A percentile compares a stretch with the other conserved stretches of the same genome.
Evolutionary conservation across 2,888 invertebrate species (phyloP).

Genomic region (Tuta absoluta): DNA sequence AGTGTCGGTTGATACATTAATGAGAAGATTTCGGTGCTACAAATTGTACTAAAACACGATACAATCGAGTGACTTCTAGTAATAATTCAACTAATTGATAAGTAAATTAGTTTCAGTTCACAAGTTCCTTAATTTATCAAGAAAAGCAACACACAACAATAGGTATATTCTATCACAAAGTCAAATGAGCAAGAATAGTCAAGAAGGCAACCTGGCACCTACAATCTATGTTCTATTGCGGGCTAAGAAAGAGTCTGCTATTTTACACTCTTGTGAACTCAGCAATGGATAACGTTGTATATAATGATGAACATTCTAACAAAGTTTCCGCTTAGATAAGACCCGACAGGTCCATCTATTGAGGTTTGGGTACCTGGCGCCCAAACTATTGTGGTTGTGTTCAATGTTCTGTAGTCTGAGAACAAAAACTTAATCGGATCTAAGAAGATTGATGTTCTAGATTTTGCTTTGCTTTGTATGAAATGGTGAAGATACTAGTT

Average conservation of each 20-base stretch:
- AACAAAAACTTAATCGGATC: background rate
- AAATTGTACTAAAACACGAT: too few species aligned
- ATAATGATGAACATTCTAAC: background rate
- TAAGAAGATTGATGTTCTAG: background rate
- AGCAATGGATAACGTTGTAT: background rate
- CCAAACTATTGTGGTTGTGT: background rate
- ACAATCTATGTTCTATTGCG: background rate
- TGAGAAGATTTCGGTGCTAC: too few species aligned
- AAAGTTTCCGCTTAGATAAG: background rate
- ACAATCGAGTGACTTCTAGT: background rate
- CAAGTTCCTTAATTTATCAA: background rate
- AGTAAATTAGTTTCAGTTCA: conserved; percentile 4
- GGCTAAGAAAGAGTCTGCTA: background rate
- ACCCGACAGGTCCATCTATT: background rate
- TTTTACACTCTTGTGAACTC: background rate
- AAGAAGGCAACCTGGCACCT: background rate
- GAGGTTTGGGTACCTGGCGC: background rate
- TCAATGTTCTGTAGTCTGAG: background rate
- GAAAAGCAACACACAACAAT: conserved; percentile 1
- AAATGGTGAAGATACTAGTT: too few species aligned
- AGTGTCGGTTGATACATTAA: too few species aligned
- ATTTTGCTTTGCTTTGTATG: too few species aligned
- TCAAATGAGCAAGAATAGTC: background rate
- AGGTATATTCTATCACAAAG: background rate
- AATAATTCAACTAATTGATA: background rate